phyloP scores from a whole-genome alignment of 1,140 invertebrate genomes.

The Ceratina japonica region DNA sequence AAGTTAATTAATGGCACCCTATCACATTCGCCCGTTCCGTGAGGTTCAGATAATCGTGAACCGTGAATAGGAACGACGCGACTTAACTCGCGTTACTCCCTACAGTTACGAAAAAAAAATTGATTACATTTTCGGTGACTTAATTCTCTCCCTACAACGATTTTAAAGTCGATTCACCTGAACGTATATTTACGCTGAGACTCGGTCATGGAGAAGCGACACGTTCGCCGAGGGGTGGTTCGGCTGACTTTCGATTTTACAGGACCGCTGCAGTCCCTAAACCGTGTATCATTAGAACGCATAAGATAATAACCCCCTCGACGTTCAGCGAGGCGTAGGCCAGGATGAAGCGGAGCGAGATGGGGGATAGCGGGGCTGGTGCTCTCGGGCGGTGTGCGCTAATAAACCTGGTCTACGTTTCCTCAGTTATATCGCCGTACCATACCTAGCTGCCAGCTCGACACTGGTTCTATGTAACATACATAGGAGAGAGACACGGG shows the following conservation, averaged over 20 bases:
- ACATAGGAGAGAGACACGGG: slow-evolving; percentile 34
- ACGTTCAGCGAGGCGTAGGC: slow-evolving; percentile 69
- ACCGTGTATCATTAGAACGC: slow-evolving; percentile 70
- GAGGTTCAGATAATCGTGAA: slow-evolving; percentile 9
- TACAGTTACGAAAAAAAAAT: background rate
- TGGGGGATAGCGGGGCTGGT: slow-evolving; percentile 51
- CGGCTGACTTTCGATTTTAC: slow-evolving; percentile 64
- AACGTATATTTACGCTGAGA: too few species aligned
- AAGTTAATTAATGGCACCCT: slow-evolving; percentile 60
- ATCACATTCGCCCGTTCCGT: slow-evolving; percentile 10
- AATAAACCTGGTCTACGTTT: slow-evolving; percentile 73
- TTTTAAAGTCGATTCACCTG: too few species aligned
- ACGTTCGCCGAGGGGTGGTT: background rate
- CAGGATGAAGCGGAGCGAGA: slow-evolving; percentile 63
- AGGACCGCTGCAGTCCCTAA: slow-evolving; percentile 61
- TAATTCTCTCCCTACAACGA: too few species aligned
- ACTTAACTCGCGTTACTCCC: background rate
- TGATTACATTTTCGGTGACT: background rate
- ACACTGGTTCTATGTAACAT: slow-evolving; percentile 45
- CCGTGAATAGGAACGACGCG: background rate
- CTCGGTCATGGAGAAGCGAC: too few species aligned
- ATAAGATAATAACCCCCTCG: slow-evolving; percentile 74
- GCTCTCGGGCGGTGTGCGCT: slow-evolving; percentile 66
- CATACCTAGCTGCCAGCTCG: slow-evolving; percentile 54
- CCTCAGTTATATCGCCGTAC: slow-evolving; percentile 68